Percentiles rank a stretch among this genome's conserved stretches.
Conservation (phyloP, 2,888 invertebrate genomes). For the Brachyptera risi region DNA sequence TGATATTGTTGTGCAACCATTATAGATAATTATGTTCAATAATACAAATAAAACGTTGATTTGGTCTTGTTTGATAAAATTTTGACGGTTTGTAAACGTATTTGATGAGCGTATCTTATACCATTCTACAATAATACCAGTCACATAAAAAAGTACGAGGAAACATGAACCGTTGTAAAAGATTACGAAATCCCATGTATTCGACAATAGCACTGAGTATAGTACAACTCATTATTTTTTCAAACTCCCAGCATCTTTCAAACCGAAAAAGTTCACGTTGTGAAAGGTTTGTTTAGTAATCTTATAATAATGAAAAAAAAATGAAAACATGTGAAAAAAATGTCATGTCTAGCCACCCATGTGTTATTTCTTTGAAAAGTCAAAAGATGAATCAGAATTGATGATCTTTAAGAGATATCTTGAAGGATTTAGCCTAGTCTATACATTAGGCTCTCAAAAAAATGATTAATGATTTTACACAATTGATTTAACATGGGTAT, state of each 20-base stretch:
- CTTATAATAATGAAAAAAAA: slow-evolving; percentile 1
- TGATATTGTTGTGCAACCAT: too few species aligned
- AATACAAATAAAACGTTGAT: too few species aligned
- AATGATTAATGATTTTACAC: slow-evolving; percentile 20
- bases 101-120: too few species aligned
- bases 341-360: slow-evolving; percentile 18
- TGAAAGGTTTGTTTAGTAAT: slow-evolving; percentile 14
- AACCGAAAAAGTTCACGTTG: slow-evolving; percentile 4
- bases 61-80: too few species aligned
- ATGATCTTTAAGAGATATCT: slow-evolving; percentile 26
- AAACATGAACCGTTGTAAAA: too few species aligned
- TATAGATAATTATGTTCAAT: too few species aligned
- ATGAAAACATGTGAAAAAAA: neutral
- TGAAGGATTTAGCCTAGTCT: slow-evolving; percentile 25
- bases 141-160: too few species aligned
- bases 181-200: too few species aligned
- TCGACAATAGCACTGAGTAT: too few species aligned
- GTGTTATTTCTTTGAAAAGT: slow-evolving; percentile 4
- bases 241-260: neutral
- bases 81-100: too few species aligned
- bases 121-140: too few species aligned
- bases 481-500: slow-evolving; percentile 17
- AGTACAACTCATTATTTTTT: slow-evolving; percentile 18
- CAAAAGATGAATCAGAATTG: slow-evolving; percentile 24
- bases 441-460: slow-evolving; percentile 17